A percentile compares a stretch with the other conserved stretches of the same genome.
Conservation (phyloP, 2,113 vertebrate species). For the Theristicus caerulescens region DNA sequence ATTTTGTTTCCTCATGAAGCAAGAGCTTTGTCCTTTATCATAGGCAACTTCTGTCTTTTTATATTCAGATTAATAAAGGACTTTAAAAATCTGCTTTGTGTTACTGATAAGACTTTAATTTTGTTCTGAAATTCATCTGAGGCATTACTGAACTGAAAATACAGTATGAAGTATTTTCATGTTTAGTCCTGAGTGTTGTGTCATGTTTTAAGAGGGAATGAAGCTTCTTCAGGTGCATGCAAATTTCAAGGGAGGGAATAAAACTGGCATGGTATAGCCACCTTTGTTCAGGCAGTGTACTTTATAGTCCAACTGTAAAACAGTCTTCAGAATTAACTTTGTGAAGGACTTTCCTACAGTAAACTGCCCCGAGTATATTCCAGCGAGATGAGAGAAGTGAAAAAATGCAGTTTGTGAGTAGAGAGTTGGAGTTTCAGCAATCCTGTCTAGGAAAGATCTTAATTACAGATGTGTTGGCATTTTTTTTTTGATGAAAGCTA, state of each 20-base stretch:
- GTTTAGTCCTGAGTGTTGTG: not conserved
- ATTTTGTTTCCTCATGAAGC: conserved; percentile 95
- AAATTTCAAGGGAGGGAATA: not conserved
- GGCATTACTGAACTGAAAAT: not conserved
- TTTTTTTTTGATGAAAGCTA: not conserved
- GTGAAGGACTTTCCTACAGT: not conserved
- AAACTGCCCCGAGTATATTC: not conserved
- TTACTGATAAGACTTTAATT: not conserved
- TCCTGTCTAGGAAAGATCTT: not conserved
- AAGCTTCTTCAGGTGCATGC: not conserved
- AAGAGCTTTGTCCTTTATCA: conserved; percentile 88
- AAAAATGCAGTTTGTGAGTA: not conserved
- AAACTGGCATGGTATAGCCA: not conserved
- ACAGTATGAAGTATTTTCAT: not conserved
- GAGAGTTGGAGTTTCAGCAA: not conserved
- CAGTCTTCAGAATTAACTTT: not conserved
- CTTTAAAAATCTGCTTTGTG: conserved; percentile 28
- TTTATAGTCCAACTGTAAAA: not conserved
- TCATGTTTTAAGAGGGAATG: not conserved
- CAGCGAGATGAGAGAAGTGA: not conserved
- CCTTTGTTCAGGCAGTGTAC: not conserved
- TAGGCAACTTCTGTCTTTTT: conserved; percentile 84
- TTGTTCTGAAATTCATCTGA: not conserved
- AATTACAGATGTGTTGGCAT: not conserved
- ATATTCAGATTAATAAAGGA: conserved; percentile 86